Evolutionary conservation across 1,140 invertebrate genomes (phyloP), one percentile per base, ranked within the genome.

Genomic region (Macrotrachela quadricornifera): DNA sequence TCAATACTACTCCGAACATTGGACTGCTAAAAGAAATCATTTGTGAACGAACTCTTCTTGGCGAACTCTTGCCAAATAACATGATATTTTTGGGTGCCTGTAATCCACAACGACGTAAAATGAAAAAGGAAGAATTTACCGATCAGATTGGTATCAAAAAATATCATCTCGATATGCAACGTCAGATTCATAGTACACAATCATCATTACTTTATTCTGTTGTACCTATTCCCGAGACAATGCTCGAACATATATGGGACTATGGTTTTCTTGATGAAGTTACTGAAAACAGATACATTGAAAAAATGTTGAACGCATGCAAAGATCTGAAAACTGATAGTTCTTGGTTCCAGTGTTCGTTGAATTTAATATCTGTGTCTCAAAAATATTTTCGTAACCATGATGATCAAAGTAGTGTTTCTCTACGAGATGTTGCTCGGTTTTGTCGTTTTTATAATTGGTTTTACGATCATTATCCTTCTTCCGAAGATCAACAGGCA

Each of bases 1-100:
- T 63, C 6, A 68, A 68, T 59, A 66, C 65, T n/a, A 67, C 66
- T 42, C 62, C 64, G 46, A 59, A 63, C 6, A 62, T 67, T 36
- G 64, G 64, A 39, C 45, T 65, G 14, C 63, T 65, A 44, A 67
- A 67, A 54, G 65, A 66, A 52, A 61, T 66, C 37, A 63, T 67
- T 61, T 67, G 65, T 58, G 65, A 67, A 57, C 56, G 57, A n/a
- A 54, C 56, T 0, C 54, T 65, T 17, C 44, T 53, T 36, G 58
- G 59, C 14, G 38, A 52, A 45, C 13, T 43, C 1, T 41, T 62
- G 8, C 21, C 21, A 8, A 30, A 30, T 8, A 2, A 30, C 3
- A 30, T 30, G 21, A 8, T 30, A 4, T 30, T 30, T 8, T 30
- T 30, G 8, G 21, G 21, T 4, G 21, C 21, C 8, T 30, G 21